Evolutionary conservation across 2,797 vertebrate species (phyloP).

Genomic region (Notoglanidium macrostoma): DNA sequence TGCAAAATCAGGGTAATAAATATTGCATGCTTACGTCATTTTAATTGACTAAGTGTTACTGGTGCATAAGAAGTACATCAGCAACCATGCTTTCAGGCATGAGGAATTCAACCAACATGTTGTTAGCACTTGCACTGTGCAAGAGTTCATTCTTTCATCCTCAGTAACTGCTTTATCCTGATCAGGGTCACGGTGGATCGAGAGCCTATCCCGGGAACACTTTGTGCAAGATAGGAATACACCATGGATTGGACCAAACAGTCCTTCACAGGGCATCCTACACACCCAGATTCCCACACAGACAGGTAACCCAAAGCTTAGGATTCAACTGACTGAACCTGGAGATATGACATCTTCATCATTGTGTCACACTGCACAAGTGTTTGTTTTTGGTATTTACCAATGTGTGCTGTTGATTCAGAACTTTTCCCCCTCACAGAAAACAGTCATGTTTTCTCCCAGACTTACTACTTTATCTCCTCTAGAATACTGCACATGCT

Average conservation of each 20-base stretch:
- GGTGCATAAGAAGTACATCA: neutral
- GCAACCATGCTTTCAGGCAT: neutral
- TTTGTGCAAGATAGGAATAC: neutral
- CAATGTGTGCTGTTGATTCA: neutral
- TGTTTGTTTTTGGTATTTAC: constrained; percentile 23
- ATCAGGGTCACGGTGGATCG: neutral
- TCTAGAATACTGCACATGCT: constrained; percentile 35
- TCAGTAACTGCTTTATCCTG: constrained; percentile 1
- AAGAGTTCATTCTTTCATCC: neutral
- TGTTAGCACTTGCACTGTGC: neutral
- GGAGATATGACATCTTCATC: neutral
- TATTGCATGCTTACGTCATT: neutral
- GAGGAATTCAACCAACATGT: neutral
- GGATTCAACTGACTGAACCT: neutral
- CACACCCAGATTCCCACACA: neutral
- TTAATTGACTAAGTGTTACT: neutral
- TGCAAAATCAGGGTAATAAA: neutral
- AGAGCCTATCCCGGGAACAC: neutral
- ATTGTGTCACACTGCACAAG: neutral
- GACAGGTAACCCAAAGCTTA: neutral
- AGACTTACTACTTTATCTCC: constrained; percentile 25
- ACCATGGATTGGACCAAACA: neutral
- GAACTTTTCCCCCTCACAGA: neutral
- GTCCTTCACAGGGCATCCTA: neutral
- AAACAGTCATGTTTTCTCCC: neutral